phyloP scores from a whole-genome alignment of 2,888 invertebrate genomes.

The Pecten maximus region DNA sequence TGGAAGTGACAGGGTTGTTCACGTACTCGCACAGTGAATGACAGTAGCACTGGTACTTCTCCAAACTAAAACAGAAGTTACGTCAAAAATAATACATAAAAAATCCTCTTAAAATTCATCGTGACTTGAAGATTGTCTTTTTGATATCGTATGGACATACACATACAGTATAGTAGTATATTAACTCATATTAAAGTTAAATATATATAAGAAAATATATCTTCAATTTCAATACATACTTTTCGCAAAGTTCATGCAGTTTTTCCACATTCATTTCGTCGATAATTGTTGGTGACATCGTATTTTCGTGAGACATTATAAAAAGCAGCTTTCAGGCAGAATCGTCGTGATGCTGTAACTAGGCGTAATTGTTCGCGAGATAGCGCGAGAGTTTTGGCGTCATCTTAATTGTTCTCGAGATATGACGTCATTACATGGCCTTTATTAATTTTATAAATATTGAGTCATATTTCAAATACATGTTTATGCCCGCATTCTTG shows the following conservation, averaged over 20 bases:
- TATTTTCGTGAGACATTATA: not conserved
- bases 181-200: not conserved
- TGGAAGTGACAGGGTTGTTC: not conserved
- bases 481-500: too few relatives aligned
- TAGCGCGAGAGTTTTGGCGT: conserved; percentile 10
- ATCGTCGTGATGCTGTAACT: not conserved
- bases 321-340: conserved; percentile 7
- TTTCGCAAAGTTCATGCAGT: not conserved
- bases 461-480: too few relatives aligned
- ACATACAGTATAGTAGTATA: not conserved
- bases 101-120: too few relatives aligned
- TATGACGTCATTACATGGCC: not conserved
- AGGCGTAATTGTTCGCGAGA: conserved; percentile 17
- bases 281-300: not conserved
- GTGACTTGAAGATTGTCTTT: too few relatives aligned
- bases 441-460: too few relatives aligned
- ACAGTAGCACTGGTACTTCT: conserved; percentile 16
- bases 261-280: not conserved
- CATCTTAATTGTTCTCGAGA: conserved; percentile 19
- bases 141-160: too few relatives aligned
- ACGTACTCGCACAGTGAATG: not conserved
- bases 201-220: not conserved
- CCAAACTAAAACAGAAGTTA: not conserved
- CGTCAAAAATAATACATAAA: not conserved
- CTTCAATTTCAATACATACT: not conserved